A percentile compares a stretch with the other conserved stretches of the same genome.
Conservation (phyloP, 2,888 invertebrate genomes). For the Diplolepis rosae region DNA sequence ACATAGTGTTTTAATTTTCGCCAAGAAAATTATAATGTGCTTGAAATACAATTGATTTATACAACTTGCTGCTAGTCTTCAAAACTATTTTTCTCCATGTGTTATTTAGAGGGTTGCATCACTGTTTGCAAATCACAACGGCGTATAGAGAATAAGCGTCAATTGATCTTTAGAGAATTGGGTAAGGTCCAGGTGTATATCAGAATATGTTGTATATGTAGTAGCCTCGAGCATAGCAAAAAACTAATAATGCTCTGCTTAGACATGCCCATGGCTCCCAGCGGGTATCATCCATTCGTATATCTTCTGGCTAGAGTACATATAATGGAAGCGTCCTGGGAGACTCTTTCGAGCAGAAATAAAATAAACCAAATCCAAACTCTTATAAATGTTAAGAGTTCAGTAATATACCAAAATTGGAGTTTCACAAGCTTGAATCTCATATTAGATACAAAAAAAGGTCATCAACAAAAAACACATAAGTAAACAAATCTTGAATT, state of each 20-base stretch:
- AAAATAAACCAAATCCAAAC: neutral
- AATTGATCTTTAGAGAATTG: neutral
- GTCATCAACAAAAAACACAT: no score
- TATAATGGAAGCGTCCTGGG: neutral
- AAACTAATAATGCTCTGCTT: constrained; percentile 17
- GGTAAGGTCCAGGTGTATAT: neutral
- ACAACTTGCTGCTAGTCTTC: no score
- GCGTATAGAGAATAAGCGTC: neutral
- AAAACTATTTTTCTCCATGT: no score
- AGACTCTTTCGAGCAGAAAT: constrained; percentile 21
- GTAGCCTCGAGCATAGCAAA: neutral
- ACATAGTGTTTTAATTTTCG: no score
- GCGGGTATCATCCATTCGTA: constrained; percentile 15
- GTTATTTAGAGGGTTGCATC: no score
- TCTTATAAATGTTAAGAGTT: neutral
- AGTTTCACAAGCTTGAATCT: neutral
- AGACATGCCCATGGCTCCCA: constrained; percentile 11
- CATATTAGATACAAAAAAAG: neutral
- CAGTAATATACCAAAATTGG: neutral
- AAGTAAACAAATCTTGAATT: no score
- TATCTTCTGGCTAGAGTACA: neutral
- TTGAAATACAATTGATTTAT: no score
- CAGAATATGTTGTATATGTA: neutral
- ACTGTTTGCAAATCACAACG: neutral
- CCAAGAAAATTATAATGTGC: no score